Percentiles rank a stretch among this genome's conserved stretches.
Conservation (phyloP, 2,888 invertebrate species). For the Dione juno region DNA sequence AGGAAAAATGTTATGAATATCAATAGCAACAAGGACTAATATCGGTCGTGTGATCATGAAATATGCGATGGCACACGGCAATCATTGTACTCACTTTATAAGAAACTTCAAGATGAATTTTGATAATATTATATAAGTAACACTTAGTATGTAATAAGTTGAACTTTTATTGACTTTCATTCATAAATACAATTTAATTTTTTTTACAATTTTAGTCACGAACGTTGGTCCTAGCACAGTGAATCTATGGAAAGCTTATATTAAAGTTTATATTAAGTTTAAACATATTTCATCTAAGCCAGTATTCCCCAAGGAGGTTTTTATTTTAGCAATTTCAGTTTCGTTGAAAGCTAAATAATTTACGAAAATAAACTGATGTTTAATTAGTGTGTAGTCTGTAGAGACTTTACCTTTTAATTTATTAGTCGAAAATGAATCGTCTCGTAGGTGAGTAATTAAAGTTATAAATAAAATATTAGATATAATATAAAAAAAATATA, state of each 20-base stretch:
- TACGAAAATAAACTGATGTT: constrained; percentile 13
- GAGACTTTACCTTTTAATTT: constrained; percentile 15
- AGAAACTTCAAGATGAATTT: constrained; percentile 19
- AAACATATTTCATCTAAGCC: constrained; percentile 3
- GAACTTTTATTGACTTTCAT: background rate
- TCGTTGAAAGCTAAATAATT: constrained; percentile 7
- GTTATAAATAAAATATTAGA: background rate
- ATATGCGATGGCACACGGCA: constrained; percentile 3
- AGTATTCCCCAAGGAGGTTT: background rate
- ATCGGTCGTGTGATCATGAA: constrained; percentile 17
- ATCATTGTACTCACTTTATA: constrained; percentile 16
- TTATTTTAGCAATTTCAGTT: constrained; percentile 14
- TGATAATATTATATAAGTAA: constrained; percentile 6
- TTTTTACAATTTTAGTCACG: too few species aligned
- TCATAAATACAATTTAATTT: background rate
- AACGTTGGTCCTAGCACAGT: too few species aligned
- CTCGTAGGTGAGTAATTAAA: background rate
- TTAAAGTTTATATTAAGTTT: too few species aligned
- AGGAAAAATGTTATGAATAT: constrained; percentile 36
- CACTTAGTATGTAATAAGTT: background rate
- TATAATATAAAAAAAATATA: too few species aligned
- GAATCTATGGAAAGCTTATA: too few species aligned
- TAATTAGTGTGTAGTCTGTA: constrained; percentile 9
- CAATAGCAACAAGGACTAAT: constrained; percentile 12
- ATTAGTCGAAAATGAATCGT: background rate